Base-by-base conservation (phyloP, 1,140 invertebrate species). In the Oncopodura yosiiana region DNA sequence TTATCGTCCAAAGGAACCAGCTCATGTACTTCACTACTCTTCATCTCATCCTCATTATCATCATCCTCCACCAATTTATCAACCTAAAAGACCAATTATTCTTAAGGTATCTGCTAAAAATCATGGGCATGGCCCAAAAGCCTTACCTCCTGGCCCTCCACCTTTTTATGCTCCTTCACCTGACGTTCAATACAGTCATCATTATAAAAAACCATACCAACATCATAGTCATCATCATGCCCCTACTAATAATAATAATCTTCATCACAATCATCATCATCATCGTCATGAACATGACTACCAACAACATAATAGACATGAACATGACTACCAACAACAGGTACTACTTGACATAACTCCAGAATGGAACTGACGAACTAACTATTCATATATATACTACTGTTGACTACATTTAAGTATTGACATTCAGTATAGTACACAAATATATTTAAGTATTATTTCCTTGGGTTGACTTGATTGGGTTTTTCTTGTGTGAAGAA, bases 141-240 rank as follows among this genome's bases (percentile, higher is more conserved):
- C 60, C 16, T 55, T 60, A 49, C 58, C 62, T 36, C 51, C 62
- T 3, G 55, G 54, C n/a, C 58, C 58, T 27, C 62, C 62, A 30
- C 54, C 57, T 8, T 63, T 60, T 42, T 63, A 58, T 45, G 62
- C 62, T n/a, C 62, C 62, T 21, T 63, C 62, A 21, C 62, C 62
- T 34, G 62, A 60, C 30, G 16, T 52, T 9, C 41, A 46, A 29
- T 27, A 16, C 4, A 9, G 23, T 30, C 43, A 29, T 56, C 53
- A 53, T 34, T 14, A 34, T 34, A 12, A 49, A 23, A 37, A 49
- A 16, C 34, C 32, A 24, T 16, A 37, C 14, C n/a, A n/a, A n/a
- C n/a, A n/a, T 26, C 12, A 43, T 23, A 43, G 19, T 43, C 34
- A 23, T 34, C n/a, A n/a, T n/a, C n/a, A n/a, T n/a, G n/a, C n/a